phyloP scores from a whole-genome alignment of 2,888 invertebrate genomes.

The Pyrocoelia pectoralis region DNA sequence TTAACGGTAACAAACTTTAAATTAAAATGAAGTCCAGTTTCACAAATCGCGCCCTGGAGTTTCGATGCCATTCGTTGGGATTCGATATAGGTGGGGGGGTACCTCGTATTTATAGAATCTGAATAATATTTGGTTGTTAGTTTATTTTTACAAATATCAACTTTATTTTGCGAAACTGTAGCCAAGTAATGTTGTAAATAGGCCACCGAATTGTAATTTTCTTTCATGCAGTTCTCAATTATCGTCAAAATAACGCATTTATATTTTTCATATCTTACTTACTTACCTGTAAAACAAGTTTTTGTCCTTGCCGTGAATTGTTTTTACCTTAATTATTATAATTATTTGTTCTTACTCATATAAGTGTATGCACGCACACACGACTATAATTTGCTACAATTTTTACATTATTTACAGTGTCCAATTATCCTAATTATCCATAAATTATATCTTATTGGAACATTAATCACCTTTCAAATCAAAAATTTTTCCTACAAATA shows the following conservation, averaged over 20 bases:
- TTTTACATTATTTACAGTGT: too few relatives aligned
- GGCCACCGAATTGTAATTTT: constrained; percentile 15
- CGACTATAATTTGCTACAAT: too few relatives aligned
- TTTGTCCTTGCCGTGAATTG: too few relatives aligned
- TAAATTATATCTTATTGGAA: too few relatives aligned
- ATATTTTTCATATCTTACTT: too few relatives aligned
- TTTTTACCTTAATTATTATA: too few relatives aligned
- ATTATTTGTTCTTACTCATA: too few relatives aligned
- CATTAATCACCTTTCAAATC: too few relatives aligned
- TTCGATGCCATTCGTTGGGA: constrained; percentile 33
- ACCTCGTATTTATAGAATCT: constrained; percentile 41
- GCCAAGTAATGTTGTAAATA: constrained; percentile 21
- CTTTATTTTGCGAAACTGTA: constrained; percentile 30
- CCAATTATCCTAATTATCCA: too few relatives aligned
- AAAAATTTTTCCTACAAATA: too few relatives aligned
- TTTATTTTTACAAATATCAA: constrained; percentile 34
- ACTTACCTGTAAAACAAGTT: too few relatives aligned
- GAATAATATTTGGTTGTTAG: constrained; percentile 39
- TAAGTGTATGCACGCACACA: too few relatives aligned
- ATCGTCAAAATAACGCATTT: neutral
- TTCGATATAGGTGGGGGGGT: constrained; percentile 35
- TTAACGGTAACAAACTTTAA: constrained; percentile 37
- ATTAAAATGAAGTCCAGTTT: constrained; percentile 41
- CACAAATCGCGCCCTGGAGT: constrained; percentile 39
- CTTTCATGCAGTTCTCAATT: constrained; percentile 2